phyloP scores from a whole-genome alignment of 2,113 vertebrate genomes.

The Riparia riparia region DNA sequence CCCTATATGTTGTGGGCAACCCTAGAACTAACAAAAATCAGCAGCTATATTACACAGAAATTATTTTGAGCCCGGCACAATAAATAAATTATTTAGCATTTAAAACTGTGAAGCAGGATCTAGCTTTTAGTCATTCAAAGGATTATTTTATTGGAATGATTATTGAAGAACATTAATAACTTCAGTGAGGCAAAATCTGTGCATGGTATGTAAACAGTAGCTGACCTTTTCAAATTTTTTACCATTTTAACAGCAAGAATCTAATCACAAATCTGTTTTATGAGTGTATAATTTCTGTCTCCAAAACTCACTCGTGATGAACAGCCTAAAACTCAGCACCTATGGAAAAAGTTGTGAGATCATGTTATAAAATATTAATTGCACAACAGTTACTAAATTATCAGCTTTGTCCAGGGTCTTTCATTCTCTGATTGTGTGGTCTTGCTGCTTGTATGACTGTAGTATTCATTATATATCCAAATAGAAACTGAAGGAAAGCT shows the following conservation, averaged over 20 bases:
- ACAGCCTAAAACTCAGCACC: neutral
- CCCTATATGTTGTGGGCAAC: neutral
- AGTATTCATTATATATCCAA: neutral
- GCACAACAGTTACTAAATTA: neutral
- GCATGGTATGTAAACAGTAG: neutral
- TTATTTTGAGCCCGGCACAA: neutral
- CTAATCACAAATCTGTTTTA: neutral
- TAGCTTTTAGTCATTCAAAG: neutral
- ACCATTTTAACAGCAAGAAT: neutral
- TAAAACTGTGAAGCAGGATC: neutral
- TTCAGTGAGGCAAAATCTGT: neutral
- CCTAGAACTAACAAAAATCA: neutral
- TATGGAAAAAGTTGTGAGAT: neutral
- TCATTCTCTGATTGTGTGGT: neutral
- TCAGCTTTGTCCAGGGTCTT: neutral
- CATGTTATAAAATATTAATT: neutral
- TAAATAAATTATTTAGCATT: neutral
- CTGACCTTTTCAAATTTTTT: neutral
- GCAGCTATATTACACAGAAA: neutral
- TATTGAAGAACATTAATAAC: neutral
- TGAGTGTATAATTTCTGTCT: neutral
- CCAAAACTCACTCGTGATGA: neutral
- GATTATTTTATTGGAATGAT: neutral
- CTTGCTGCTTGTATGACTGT: neutral
- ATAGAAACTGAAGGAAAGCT: conserved; percentile 31